Evolutionary conservation across 2,888 invertebrate species (phyloP), one percentile per base, ranked within the genome.

Genomic region (Eustalomyia histrio): DNA sequence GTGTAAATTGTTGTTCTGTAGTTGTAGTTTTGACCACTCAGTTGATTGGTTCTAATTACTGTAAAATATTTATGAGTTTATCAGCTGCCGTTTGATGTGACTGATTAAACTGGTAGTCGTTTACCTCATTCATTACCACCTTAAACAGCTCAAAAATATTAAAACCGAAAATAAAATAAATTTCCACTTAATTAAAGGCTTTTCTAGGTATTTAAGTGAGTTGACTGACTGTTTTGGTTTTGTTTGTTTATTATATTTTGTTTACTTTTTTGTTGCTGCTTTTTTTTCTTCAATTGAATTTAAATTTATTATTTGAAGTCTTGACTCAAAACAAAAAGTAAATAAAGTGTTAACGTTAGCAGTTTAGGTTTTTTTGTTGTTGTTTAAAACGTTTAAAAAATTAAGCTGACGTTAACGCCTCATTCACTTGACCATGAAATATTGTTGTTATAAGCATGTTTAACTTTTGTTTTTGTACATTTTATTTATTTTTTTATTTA

Each of bases 391-490:
- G 47, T 58, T 24, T n/a, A 60, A 12, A 60, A 16, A 29, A 61
- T 53, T 71, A 53, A 64, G 76, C 72, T 76, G 72, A 71, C 52
- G 65, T 33, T 60, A 39, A 68, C 57, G 57, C 55, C 29, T 69
- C 24, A 69, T 65, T 76, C 76, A 71, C 55, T 80, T 83, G 83
- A 82, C 83, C 83, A 79, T 83, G 83, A 83, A 82, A 74, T 71
- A 1, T 67, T 43, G 65, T n/a, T 47, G 43, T 47, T 47, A 5
- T 47, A 47, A 47, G 43, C 43, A 47, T 47, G 43, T 47, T 47
- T n/a, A 47, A 47, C 43, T 47, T 47, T 47, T 39, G 39, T 39
- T 39, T 8, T 39, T 39, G 10, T 12, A 39, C 2, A 47, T 12
- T 39, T 39, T 39, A 39, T 39, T 12, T 47, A 47, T n/a, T n/a